A percentile compares a stretch with the other conserved stretches of the same genome.
Evolutionary conservation across 1,140 invertebrate genomes (phyloP).

Genomic region (Hyles vespertilio): DNA sequence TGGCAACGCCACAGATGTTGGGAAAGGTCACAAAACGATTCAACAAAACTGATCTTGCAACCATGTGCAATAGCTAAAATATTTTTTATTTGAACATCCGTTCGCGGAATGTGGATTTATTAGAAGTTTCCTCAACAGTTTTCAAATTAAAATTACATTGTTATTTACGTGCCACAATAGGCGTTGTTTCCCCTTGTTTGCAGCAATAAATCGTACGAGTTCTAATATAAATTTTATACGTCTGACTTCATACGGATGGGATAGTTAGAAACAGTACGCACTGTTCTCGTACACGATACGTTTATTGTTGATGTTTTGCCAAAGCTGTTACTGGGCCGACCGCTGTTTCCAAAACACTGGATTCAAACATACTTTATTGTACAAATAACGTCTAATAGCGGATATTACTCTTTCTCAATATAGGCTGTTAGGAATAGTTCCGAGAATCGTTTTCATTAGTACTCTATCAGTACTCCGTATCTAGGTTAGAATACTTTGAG

Average conservation of each 20-base stretch:
- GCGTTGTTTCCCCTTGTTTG: too few species aligned
- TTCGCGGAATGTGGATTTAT: too few species aligned
- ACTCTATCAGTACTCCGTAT: too few species aligned
- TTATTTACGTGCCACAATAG: too few species aligned
- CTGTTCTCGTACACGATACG: slow-evolving; percentile 26
- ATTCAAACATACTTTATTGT: too few species aligned
- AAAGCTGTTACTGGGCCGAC: slow-evolving; percentile 11
- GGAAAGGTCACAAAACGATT: slow-evolving; percentile 4
- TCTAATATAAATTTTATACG: slow-evolving; percentile 50
- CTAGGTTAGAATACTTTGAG: too few species aligned
- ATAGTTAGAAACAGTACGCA: slow-evolving; percentile 21
- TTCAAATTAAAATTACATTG: slow-evolving; percentile 5
- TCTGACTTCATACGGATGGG: slow-evolving; percentile 45
- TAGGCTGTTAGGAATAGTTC: not conserved
- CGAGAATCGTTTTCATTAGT: too few species aligned
- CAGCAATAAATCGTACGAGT: slow-evolving; percentile 18
- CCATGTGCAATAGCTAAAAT: too few species aligned
- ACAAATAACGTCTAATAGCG: not conserved
- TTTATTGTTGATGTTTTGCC: slow-evolving; percentile 33
- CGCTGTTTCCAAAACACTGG: slow-evolving; percentile 1
- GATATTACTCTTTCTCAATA: not conserved
- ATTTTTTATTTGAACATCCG: too few species aligned
- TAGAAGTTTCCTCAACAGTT: not conserved
- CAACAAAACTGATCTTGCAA: too few species aligned
- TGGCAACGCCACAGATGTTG: slow-evolving; percentile 5